A percentile compares a stretch with the other conserved stretches of the same genome.
Conservation (phyloP, 2,797 vertebrate species). For the Chloroceryle amazona region DNA sequence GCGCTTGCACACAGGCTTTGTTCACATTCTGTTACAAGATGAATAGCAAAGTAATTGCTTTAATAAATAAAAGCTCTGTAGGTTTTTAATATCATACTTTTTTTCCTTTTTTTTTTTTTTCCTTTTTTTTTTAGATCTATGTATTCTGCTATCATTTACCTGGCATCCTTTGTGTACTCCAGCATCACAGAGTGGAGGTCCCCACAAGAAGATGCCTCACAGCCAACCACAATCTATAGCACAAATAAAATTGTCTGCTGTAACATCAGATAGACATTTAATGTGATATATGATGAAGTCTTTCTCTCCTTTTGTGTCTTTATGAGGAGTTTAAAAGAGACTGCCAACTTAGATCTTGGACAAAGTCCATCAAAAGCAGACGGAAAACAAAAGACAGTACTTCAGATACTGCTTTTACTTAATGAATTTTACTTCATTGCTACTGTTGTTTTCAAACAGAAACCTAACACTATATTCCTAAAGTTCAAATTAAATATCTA, state of each 20-base stretch:
- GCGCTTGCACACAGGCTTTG: background rate
- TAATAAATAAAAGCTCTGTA: slow-evolving; percentile 13
- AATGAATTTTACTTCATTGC: background rate
- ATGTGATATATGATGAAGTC: background rate
- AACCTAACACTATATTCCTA: background rate
- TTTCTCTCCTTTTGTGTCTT: background rate
- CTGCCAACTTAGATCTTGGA: background rate
- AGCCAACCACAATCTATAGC: slow-evolving; percentile 96
- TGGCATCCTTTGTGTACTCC: slow-evolving; percentile 96
- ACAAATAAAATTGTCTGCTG: slow-evolving; percentile 41
- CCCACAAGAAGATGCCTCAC: slow-evolving; percentile 93
- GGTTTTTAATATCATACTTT: background rate
- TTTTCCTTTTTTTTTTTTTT: no score
- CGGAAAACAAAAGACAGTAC: background rate
- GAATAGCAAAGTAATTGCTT: background rate
- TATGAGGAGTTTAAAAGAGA: background rate
- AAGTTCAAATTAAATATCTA: background rate
- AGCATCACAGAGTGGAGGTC: slow-evolving; percentile 95
- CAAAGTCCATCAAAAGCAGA: background rate
- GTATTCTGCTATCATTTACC: slow-evolving; percentile 79
- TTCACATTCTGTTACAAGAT: slow-evolving; percentile 1
- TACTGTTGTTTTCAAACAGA: background rate
- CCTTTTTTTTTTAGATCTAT: background rate
- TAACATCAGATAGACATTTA: background rate
- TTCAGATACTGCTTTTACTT: background rate